Conservation (phyloP, 2,888 invertebrate species). For the Mystacides longicornis region DNA sequence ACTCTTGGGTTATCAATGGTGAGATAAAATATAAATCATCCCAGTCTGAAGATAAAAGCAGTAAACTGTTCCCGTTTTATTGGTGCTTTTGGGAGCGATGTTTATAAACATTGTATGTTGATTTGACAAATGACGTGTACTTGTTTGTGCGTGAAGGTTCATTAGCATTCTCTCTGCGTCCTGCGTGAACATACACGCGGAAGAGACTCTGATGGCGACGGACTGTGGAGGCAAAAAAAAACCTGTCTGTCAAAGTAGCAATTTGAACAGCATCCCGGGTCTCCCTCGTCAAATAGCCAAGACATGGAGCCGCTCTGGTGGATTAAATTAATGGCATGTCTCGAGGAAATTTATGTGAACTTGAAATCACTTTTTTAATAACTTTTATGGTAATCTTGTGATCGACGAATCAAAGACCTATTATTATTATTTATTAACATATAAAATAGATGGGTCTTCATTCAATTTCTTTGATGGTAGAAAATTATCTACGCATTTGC, state of each 20-base stretch:
- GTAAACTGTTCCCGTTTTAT: too few species aligned
- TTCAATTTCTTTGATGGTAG: too few species aligned
- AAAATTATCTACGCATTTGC: too few species aligned
- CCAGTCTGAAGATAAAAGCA: too few species aligned
- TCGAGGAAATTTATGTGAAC: neutral
- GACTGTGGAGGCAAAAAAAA: neutral
- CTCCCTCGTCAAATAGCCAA: neutral
- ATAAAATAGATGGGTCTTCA: too few species aligned
- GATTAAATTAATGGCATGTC: neutral
- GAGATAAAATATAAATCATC: too few species aligned
- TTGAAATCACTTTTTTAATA: neutral
- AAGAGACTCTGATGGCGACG: neutral
- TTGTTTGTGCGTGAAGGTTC: too few species aligned
- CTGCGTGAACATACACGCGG: neutral
- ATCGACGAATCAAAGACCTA: too few species aligned
- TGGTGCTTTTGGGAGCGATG: neutral
- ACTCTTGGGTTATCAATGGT: too few species aligned
- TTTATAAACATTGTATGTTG: neutral
- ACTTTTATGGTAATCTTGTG: too few species aligned
- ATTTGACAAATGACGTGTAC: slow-evolving; percentile 1
- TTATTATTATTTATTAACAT: too few species aligned
- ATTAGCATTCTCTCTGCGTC: neutral
- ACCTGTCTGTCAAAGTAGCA: neutral
- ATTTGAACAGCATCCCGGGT: neutral
- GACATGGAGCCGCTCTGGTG: neutral